These are phyloP conservation scores for Mizuhopecten yessoensis DNA, from an alignment of 1,140 invertebrate genomes.

Conservation along the genomic window DNA sequence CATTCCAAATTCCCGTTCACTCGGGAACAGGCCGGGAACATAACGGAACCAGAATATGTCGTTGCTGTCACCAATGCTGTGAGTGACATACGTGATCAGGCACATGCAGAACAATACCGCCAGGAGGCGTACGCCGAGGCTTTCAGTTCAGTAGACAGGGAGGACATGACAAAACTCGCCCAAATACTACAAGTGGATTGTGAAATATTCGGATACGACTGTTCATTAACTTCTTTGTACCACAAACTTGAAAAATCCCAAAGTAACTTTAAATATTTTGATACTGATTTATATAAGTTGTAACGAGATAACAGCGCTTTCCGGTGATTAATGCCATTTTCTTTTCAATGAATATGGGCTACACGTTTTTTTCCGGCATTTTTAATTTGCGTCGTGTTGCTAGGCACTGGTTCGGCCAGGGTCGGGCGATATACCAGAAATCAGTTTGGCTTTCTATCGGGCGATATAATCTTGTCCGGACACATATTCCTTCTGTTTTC, in stretches of 20 bases:
- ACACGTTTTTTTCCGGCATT: too few species aligned
- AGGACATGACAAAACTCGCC: conserved; percentile 44
- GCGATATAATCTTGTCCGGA: too few species aligned
- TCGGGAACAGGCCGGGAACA: background rate
- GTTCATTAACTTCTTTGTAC: background rate
- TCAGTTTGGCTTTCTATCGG: too few species aligned
- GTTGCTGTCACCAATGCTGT: conserved; percentile 37
- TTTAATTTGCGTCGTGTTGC: too few species aligned
- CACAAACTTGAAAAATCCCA: background rate
- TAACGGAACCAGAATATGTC: conserved; percentile 12
- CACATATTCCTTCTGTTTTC: too few species aligned
- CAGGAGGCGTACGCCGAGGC: conserved; percentile 47
- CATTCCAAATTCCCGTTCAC: conserved; percentile 52
- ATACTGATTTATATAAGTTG: background rate
- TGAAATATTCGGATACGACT: conserved; percentile 60
- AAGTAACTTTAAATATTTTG: background rate
- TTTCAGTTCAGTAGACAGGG: conserved; percentile 32
- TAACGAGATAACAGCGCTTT: too few species aligned
- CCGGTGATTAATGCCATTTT: too few species aligned
- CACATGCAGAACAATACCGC: background rate
- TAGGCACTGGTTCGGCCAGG: too few species aligned
- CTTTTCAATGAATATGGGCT: too few species aligned
- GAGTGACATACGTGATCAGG: background rate
- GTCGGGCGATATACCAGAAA: too few species aligned
- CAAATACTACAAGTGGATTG: conserved; percentile 52